Evolutionary conservation across 2,888 invertebrate genomes (phyloP), one percentile per base, ranked within the genome.

Genomic region (Aporophyla lueneburgensis): DNA sequence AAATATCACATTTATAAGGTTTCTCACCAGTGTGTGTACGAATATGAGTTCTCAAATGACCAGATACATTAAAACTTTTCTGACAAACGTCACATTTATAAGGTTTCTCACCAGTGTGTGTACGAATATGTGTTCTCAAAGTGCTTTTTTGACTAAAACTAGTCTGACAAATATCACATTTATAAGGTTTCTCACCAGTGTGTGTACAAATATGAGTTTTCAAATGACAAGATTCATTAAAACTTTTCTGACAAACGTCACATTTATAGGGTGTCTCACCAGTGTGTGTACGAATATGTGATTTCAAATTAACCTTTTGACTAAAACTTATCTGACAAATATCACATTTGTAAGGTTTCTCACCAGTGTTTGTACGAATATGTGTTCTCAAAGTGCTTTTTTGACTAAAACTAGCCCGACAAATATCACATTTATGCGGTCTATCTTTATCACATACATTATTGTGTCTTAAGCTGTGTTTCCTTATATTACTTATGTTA

Each of bases 101-200:
- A n/a, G n/a, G n/a, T n/a, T n/a, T n/a, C n/a, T 0, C n/a, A n/a
- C n/a, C n/a, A n/a, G n/a, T n/a, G n/a, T n/a, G n/a, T n/a, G n/a
- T n/a, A n/a, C n/a, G n/a, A n/a, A n/a, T n/a, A n/a, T n/a, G n/a
- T n/a, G n/a, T n/a, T n/a, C n/a, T n/a, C n/a, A n/a, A n/a, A n/a
- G n/a, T n/a, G n/a, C n/a, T n/a, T n/a, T n/a, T n/a, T n/a, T n/a
- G n/a, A n/a, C n/a, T n/a, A n/a, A n/a, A n/a, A n/a, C n/a, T n/a
- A n/a, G n/a, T n/a, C n/a, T n/a, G n/a, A n/a, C n/a, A n/a, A n/a
- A n/a, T n/a, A n/a, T n/a, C n/a, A n/a, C n/a, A n/a, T n/a, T n/a
- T n/a, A n/a, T n/a, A n/a, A n/a, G n/a, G n/a, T n/a, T 77, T 83
- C n/a, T 76, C 74, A 58, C 80, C 76, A 19, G 72, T 78, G 80